Conservation (phyloP, 1,140 invertebrate species). For the Sogatella furcifera region DNA sequence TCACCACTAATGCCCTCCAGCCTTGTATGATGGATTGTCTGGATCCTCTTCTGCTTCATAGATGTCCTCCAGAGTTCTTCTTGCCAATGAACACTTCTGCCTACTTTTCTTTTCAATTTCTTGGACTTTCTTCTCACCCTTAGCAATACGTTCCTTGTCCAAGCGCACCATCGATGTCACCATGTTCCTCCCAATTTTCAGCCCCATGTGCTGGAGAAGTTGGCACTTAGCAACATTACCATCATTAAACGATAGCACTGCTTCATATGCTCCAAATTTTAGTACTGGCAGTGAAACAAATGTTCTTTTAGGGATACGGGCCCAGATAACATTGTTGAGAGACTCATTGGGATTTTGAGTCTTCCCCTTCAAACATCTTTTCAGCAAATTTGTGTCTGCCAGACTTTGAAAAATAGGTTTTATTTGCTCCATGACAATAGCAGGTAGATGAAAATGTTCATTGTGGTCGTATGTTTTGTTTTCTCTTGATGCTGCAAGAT, state of each 20-base stretch:
- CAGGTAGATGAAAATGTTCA: slow-evolving; percentile 6
- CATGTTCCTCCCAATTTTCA: background rate
- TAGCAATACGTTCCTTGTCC: background rate
- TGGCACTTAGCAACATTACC: background rate
- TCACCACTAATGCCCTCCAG: background rate
- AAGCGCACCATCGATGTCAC: background rate
- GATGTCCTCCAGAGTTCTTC: background rate
- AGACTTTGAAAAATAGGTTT: background rate
- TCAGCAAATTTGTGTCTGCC: background rate
- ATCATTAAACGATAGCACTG: background rate
- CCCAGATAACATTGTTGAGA: slow-evolving; percentile 22
- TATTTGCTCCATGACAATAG: slow-evolving; percentile 2
- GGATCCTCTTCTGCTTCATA: background rate
- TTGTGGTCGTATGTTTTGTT: slow-evolving; percentile 6
- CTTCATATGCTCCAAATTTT: slow-evolving; percentile 16
- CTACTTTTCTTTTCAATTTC: background rate
- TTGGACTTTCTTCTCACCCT: background rate
- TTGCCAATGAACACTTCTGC: background rate
- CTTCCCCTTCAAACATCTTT: slow-evolving; percentile 16
- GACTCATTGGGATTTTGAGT: slow-evolving; percentile 23
- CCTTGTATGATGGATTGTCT: background rate
- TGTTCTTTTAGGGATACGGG: slow-evolving; percentile 17
- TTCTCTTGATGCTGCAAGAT: slow-evolving; percentile 19
- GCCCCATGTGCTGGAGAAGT: background rate
- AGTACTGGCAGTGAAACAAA: slow-evolving; percentile 17